Conservation (phyloP, 1,140 invertebrate genomes). For the Aphelenchoides fujianensis region DNA sequence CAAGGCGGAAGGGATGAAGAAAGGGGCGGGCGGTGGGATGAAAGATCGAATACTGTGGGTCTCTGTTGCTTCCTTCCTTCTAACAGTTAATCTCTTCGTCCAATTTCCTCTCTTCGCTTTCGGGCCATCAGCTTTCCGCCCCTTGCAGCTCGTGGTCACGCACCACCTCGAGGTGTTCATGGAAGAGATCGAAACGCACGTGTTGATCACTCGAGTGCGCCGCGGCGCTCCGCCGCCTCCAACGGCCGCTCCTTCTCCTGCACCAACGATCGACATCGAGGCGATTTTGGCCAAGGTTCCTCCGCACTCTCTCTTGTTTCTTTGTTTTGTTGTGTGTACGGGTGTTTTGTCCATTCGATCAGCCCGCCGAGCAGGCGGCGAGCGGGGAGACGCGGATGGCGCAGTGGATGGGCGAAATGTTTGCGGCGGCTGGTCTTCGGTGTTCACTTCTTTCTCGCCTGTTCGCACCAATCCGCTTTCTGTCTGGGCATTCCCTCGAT, state of each 20-base stretch:
- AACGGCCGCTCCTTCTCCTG: no score
- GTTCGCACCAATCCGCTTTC: neutral
- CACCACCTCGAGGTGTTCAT: conserved; percentile 29
- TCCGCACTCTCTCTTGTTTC: conserved; percentile 8
- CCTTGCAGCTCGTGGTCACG: conserved; percentile 45
- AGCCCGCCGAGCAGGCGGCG: neutral
- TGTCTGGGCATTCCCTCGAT: neutral
- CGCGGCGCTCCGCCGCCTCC: neutral
- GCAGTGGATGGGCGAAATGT: neutral
- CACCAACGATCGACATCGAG: conserved; percentile 13
- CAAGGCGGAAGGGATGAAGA: conserved; percentile 5
- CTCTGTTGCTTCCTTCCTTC: conserved; percentile 16
- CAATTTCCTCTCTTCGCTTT: conserved; percentile 4
- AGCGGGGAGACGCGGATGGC: conserved; percentile 9
- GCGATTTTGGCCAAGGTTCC: conserved; percentile 12
- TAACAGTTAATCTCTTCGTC: no score
- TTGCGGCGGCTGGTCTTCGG: no score
- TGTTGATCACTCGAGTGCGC: conserved; percentile 22
- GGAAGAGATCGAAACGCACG: conserved; percentile 37
- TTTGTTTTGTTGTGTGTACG: conserved; percentile 15
- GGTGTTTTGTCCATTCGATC: conserved; percentile 2
- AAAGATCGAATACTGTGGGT: neutral
- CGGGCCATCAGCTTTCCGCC: conserved; percentile 29
- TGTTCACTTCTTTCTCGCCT: no score
- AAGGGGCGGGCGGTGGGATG: neutral